Evolutionary conservation across 2,113 vertebrate genomes (phyloP).

Genomic region (Plecotus auritus): DNA sequence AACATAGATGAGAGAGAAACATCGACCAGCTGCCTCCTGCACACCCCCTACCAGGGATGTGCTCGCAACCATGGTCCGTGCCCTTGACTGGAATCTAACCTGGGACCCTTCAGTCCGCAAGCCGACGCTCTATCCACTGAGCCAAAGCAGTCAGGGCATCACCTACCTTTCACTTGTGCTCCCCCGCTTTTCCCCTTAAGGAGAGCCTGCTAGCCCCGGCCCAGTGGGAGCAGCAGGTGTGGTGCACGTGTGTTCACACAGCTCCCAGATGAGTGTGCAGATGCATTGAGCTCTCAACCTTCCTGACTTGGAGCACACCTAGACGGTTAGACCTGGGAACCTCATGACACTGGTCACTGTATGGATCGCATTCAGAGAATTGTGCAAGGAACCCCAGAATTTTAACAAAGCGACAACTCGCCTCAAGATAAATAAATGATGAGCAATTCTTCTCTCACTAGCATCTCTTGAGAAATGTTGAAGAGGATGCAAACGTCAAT

Average conservation of each 20-base stretch:
- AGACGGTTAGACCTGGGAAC: not conserved
- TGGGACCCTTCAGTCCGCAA: no score
- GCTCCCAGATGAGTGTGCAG: not conserved
- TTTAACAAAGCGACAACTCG: not conserved
- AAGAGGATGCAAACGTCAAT: not conserved
- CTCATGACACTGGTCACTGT: not conserved
- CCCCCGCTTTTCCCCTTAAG: not conserved
- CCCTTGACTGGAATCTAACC: no score
- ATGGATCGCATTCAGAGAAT: not conserved
- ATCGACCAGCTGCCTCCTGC: no score
- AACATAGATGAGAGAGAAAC: no score
- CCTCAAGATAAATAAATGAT: not conserved
- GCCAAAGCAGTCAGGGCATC: no score
- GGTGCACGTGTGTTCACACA: accelerated
- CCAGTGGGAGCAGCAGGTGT: not conserved
- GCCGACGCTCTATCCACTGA: no score
- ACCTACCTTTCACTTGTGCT: not conserved
- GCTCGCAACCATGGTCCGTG: no score
- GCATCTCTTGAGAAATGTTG: not conserved
- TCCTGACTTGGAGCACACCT: not conserved
- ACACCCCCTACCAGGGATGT: no score
- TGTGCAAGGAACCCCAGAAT: not conserved
- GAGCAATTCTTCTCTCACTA: not conserved
- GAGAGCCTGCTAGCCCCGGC: not conserved
- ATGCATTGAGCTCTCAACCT: not conserved